Percentiles rank a stretch among this genome's conserved stretches.
Evolutionary conservation across 2,113 vertebrate species (phyloP).

Genomic region (Damaliscus lunatus): DNA sequence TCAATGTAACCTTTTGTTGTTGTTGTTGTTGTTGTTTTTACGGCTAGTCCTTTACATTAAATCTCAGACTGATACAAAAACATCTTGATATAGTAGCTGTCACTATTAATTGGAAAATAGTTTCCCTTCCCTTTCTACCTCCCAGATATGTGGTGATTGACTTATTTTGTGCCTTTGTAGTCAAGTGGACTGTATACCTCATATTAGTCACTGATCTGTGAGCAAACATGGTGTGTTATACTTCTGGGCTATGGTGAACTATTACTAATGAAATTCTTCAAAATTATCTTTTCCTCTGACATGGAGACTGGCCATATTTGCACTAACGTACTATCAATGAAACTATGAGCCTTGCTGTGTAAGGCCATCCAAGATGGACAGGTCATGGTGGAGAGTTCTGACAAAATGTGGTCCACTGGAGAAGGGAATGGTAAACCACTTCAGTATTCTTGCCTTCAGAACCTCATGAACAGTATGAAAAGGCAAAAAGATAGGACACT

Average conservation of each 20-base stretch:
- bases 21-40: not conserved
- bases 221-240: not conserved
- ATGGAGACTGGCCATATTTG: not conserved
- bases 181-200: not conserved
- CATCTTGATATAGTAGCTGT: not conserved
- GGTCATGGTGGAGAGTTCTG: not conserved
- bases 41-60: not conserved
- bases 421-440: not conserved
- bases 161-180: not conserved
- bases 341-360: not conserved
- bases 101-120: not conserved
- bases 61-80: not conserved
- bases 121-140: not conserved
- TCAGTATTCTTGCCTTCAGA: not conserved
- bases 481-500: not conserved
- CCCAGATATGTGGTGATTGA: not conserved
- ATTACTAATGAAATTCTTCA: not conserved
- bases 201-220: not conserved
- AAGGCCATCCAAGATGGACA: not conserved
- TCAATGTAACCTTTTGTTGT: not conserved
- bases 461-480: not conserved
- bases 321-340: not conserved
- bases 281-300: accelerated
- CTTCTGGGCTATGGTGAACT: not conserved
- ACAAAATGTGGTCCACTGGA: not conserved